phyloP scores from a whole-genome alignment of 2,797 vertebrate species.

The Sebastes nivosus region DNA sequence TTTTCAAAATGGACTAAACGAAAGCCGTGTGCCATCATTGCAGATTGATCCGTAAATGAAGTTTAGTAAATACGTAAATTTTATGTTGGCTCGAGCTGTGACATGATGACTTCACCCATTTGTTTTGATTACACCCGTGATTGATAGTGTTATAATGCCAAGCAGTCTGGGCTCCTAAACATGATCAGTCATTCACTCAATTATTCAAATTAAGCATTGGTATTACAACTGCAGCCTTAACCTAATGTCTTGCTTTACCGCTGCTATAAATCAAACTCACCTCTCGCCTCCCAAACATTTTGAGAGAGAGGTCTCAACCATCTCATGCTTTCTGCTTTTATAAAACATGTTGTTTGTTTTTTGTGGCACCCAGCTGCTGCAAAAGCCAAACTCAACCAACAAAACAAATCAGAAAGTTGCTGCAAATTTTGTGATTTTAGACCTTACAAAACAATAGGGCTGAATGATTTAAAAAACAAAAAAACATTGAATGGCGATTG shows the following conservation, averaged over 20 bases:
- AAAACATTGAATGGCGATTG: no score
- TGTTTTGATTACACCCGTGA: slow-evolving; percentile 75
- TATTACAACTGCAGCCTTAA: slow-evolving; percentile 75
- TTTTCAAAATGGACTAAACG: slow-evolving; percentile 18
- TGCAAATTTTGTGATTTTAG: not conserved
- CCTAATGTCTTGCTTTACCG: slow-evolving; percentile 67
- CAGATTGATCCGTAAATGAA: slow-evolving; percentile 60
- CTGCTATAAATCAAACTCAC: slow-evolving; percentile 68
- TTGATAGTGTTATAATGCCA: slow-evolving; percentile 70
- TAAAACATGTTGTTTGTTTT: not conserved
- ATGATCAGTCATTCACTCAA: slow-evolving; percentile 78
- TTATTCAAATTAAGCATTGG: slow-evolving; percentile 76
- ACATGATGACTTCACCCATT: slow-evolving; percentile 74
- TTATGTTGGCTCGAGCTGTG: slow-evolving; percentile 61
- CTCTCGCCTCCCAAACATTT: slow-evolving; percentile 48
- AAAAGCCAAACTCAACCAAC: not conserved
- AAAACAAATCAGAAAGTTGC: not conserved
- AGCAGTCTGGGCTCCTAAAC: slow-evolving; percentile 64
- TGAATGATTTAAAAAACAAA: no score
- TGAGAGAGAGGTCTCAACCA: slow-evolving; percentile 9
- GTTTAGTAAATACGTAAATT: slow-evolving; percentile 71
- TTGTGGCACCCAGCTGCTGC: slow-evolving; percentile 6
- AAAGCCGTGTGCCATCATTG: slow-evolving; percentile 19
- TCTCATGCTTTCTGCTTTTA: slow-evolving; percentile 8
- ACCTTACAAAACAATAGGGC: not conserved